A percentile compares a stretch with the other conserved stretches of the same genome.
phyloP scores from a whole-genome alignment of 2,113 vertebrate species.

The Saguinus imperator region DNA sequence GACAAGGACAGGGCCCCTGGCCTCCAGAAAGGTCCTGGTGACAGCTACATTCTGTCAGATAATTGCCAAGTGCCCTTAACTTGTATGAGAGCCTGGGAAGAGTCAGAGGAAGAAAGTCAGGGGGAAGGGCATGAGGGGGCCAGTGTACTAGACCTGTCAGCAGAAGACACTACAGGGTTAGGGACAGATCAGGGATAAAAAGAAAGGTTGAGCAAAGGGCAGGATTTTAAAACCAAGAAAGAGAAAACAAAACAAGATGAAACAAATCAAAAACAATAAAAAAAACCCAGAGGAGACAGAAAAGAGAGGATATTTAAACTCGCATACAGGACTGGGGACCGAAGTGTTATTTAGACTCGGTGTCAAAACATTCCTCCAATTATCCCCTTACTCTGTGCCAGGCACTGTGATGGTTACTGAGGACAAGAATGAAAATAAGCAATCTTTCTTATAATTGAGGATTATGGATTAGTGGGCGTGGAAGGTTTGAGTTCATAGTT shows the following conservation, averaged over 20 bases:
- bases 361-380: background rate
- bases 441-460: background rate
- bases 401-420: background rate
- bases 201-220: background rate
- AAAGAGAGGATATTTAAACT: background rate
- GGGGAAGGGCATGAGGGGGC: background rate
- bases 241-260: background rate
- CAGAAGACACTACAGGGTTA: background rate
- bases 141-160: background rate
- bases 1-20: background rate
- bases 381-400: background rate
- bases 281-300: background rate
- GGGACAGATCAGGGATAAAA: background rate
- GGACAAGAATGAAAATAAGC: background rate
- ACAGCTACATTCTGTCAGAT: background rate
- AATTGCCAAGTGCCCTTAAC: background rate
- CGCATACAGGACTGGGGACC: background rate
- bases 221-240: background rate
- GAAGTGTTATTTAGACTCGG: background rate
- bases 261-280: background rate
- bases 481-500: background rate
- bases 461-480: background rate
- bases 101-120: background rate
- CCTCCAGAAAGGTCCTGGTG: background rate
- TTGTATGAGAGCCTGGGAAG: background rate